Base-by-base conservation (phyloP, 2,797 vertebrate species). In the Balearica regulorum region DNA sequence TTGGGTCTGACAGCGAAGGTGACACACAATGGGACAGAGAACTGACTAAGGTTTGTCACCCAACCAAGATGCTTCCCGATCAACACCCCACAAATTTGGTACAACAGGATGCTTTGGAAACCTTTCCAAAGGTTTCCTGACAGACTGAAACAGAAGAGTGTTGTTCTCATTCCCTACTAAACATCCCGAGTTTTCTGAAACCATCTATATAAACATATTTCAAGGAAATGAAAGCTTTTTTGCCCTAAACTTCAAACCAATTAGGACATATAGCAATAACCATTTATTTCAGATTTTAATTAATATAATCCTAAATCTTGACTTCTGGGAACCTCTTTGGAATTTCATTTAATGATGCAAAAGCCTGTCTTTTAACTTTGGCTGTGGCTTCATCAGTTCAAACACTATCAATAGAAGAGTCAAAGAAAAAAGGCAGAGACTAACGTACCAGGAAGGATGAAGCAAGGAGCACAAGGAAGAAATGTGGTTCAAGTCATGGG, bases 61-160 rank as follows among this genome's bases (percentile, higher is more conserved):
- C 33, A 57, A 37, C 9, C 1, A 1, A 44, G 69, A 29, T 7
- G 0, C 6, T 17, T 19, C 11, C 26, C 2, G 0, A 35, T 7
- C 17, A n/a, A 18, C 29, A 28, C 8, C 25, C 46, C 48, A 26
- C 13, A 19, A 26, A 11, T 20, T 43, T n/a, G 16, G 11, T 7
- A 35, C 21, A n/a, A n/a, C 5, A 26, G 22, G 24, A 35, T 26
- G 44, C 51, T 64, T 44, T 64, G 83, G 44, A 58, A 57, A 43
- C 10, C 2, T 16, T 53, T 48, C 48, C 60, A n/a, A n/a, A n/a
- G n/a, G n/a, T n/a, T n/a, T n/a, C n/a, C 48, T 33, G 14, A 10
- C 14, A 25, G 33, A 11, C 28, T 26, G 49, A 22, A 51, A 22
- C 16, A 43, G 62, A 29, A 58, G 28, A 70, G 43, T 15, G 4